A percentile compares a stretch with the other conserved stretches of the same genome.
Conservation (phyloP, 1,140 invertebrate genomes). For the Cataglyphis hispanica region DNA sequence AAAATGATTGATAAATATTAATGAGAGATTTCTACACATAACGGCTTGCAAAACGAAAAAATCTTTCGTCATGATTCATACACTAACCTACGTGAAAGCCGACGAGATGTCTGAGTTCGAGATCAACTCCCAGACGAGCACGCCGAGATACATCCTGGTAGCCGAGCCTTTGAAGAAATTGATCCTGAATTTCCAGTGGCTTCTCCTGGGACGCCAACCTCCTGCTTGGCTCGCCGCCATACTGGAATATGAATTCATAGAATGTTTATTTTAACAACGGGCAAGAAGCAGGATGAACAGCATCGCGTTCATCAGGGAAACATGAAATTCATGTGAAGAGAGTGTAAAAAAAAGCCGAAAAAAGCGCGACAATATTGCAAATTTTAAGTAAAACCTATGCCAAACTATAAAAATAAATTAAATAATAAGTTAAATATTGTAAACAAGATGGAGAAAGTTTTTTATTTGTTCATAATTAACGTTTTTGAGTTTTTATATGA, state of each 20-base stretch:
- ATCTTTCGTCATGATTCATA: slow-evolving; percentile 36
- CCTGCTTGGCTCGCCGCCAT: slow-evolving; percentile 87
- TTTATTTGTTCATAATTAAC: no score
- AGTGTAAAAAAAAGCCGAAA: not conserved
- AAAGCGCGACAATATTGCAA: not conserved
- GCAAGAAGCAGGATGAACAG: slow-evolving; percentile 3
- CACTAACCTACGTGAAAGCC: slow-evolving; percentile 88
- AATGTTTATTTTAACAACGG: slow-evolving; percentile 54
- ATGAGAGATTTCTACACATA: no score
- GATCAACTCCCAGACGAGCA: slow-evolving; percentile 89
- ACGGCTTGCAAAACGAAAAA: not conserved
- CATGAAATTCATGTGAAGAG: not conserved
- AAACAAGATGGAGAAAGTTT: no score
- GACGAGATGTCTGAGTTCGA: slow-evolving; percentile 88
- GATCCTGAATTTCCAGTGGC: slow-evolving; percentile 89
- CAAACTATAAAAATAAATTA: not conserved
- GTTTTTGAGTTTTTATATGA: no score
- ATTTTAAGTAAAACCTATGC: not conserved
- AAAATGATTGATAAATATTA: no score
- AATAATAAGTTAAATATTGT: slow-evolving; percentile 1
- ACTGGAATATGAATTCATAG: slow-evolving; percentile 80
- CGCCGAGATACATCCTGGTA: slow-evolving; percentile 88
- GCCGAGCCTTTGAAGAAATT: slow-evolving; percentile 88
- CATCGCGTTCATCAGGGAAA: not conserved
- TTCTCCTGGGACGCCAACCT: slow-evolving; percentile 87